Evolutionary conservation across 2,888 invertebrate genomes (phyloP).

Genomic region (Prosapia bicincta): DNA sequence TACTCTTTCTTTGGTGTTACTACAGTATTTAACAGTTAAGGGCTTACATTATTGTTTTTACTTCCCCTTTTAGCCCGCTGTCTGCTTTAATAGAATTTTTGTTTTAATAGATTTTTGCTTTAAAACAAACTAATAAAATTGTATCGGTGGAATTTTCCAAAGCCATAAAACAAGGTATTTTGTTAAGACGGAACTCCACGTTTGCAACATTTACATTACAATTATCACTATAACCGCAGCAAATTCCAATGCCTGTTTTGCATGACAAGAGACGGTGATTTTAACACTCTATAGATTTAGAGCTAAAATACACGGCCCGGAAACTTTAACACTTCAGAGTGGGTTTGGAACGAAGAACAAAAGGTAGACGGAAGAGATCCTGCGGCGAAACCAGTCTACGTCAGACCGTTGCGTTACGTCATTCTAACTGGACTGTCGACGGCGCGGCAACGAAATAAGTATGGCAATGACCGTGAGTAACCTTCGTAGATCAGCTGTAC

Average conservation of each 20-base stretch:
- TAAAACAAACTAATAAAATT: too few species aligned
- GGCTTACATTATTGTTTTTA: too few species aligned
- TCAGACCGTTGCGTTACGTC: neutral
- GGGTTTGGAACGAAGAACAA: neutral
- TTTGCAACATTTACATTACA: neutral
- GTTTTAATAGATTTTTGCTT: too few species aligned
- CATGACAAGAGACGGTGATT: neutral
- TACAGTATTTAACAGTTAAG: too few species aligned
- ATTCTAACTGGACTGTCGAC: constrained; percentile 2
- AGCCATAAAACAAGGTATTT: too few species aligned
- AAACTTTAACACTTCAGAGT: neutral
- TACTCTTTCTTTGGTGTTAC: too few species aligned
- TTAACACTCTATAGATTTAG: neutral
- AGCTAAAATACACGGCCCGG: neutral
- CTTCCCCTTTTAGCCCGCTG: too few species aligned
- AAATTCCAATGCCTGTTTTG: neutral
- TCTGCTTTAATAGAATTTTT: too few species aligned
- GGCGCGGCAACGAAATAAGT: neutral
- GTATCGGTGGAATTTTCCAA: too few species aligned
- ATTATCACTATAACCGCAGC: neutral
- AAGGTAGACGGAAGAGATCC: neutral
- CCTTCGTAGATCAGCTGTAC: neutral
- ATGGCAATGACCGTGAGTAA: neutral
- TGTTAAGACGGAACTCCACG: too few species aligned
- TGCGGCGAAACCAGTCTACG: neutral